Conservation (phyloP, 1,140 invertebrate species). For the Arctopsyche grandis region DNA sequence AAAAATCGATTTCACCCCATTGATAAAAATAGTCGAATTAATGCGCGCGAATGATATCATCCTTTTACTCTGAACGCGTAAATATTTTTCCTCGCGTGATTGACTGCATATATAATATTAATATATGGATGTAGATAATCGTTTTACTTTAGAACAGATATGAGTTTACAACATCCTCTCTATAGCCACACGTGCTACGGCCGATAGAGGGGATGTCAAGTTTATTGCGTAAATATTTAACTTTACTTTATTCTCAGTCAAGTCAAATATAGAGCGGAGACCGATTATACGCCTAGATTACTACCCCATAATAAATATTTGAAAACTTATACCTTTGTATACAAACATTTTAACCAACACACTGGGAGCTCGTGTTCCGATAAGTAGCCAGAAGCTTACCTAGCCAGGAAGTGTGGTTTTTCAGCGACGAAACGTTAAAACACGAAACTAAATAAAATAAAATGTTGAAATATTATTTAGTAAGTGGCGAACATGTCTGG, state of each 20-base stretch:
- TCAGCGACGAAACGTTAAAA: neutral
- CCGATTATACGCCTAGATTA: conserved; percentile 41
- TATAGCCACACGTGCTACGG: conserved; percentile 36
- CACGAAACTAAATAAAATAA: too few species aligned
- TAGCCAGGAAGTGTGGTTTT: conserved; percentile 14
- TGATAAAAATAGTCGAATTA: neutral
- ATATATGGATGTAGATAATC: too few species aligned
- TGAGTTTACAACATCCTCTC: conserved; percentile 34
- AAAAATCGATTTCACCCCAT: conserved; percentile 16
- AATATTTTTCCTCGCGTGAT: too few species aligned
- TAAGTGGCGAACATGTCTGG: too few species aligned
- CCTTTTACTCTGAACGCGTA: too few species aligned
- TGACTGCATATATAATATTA: too few species aligned
- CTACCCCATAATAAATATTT: conserved; percentile 43
- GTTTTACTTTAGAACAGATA: conserved; percentile 14
- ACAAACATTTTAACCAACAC: conserved; percentile 46
- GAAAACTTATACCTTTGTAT: conserved; percentile 42
- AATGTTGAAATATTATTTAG: too few species aligned
- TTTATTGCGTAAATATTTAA: conserved; percentile 49
- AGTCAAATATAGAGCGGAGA: conserved; percentile 36
- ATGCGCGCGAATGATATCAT: too few species aligned
- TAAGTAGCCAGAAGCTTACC: conserved; percentile 28
- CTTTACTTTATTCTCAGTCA: conserved; percentile 45
- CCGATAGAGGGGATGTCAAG: conserved; percentile 44
- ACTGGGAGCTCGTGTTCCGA: conserved; percentile 17